phyloP scores from a whole-genome alignment of 2,797 vertebrate genomes.

The Diglossa cyanea region DNA sequence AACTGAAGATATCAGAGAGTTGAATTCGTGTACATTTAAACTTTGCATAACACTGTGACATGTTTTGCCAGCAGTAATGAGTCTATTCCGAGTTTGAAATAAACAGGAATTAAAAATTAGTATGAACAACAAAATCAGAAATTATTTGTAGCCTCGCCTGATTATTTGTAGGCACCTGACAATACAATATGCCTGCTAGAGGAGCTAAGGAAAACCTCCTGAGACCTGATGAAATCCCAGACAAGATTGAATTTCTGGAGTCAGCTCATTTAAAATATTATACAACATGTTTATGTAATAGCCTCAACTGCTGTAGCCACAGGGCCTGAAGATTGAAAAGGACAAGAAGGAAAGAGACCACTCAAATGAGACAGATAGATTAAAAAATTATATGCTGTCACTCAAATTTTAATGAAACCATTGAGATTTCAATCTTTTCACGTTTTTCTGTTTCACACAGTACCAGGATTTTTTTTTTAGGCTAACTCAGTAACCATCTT shows the following conservation, averaged over 20 bases:
- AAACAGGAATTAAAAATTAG: not conserved
- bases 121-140: not conserved
- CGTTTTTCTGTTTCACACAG: not conserved
- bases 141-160: not conserved
- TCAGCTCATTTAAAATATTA: not conserved
- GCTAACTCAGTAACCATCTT: not conserved
- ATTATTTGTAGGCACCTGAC: not conserved
- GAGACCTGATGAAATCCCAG: not conserved
- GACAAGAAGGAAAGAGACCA: not conserved
- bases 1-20: not conserved
- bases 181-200: not conserved
- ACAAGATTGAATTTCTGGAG: not conserved
- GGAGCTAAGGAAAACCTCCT: not conserved
- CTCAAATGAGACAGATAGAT: not conserved
- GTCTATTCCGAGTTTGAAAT: not conserved
- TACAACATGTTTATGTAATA: not conserved
- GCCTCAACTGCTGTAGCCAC: not conserved
- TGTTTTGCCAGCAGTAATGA: not conserved
- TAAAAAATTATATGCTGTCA: not conserved
- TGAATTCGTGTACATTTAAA: not conserved
- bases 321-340: not conserved
- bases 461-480: not conserved
- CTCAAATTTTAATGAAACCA: conserved; percentile 18
- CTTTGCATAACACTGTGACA: not conserved
- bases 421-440: conserved; percentile 22